Evolutionary conservation across 64 coral and sea anemone species (phyloP), one percentile per base, ranked within the genome.

Genomic region (Acropora yongei): DNA sequence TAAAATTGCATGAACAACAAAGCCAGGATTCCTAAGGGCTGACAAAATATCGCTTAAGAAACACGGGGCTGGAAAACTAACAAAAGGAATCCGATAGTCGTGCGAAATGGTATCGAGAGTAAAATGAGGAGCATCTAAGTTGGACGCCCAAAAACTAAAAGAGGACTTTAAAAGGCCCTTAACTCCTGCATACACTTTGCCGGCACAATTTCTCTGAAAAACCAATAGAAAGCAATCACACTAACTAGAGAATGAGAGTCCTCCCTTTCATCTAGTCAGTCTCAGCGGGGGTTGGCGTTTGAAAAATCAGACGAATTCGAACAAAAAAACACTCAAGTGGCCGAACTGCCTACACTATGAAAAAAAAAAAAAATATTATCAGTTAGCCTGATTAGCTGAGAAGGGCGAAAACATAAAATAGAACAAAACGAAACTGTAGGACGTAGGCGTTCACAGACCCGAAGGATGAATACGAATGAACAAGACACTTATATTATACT

Each of bases 1-100:
- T 18, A 18, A 16, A 41, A 89, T 78, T 63, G 75, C 87, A 17
- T 57, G 17, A 2, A 20, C 58, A 17, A 89, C 87, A 43, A 89
- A 89, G n/a, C 78, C 74, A 3, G 87, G 47, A 78, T 89, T 73
- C 50, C 43, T 47, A 53, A 78, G 39, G 8, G 50, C 50, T 55
- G 50, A 55, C 50, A 55, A 55, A 55, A 4, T 55, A 55, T 55
- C 8, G 50, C 50, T 55, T 55, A 4, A 55, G 8, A 55, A 55
- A 55, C 50, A 55, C 50, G 50, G 50, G 50, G 50, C 6, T 42
- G 86, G 86, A 75, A 75, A 88, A 14, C 18, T 45, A 43, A 16
- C 69, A 88, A 88, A 88, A 74, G 86, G 86, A 17, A 92, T 40
- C 65, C 61, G 81, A 83, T 81, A 90, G 55, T 78, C 89, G 9